phyloP scores from a whole-genome alignment of 2,113 vertebrate genomes.

The Mesembrinibis cayennensis region DNA sequence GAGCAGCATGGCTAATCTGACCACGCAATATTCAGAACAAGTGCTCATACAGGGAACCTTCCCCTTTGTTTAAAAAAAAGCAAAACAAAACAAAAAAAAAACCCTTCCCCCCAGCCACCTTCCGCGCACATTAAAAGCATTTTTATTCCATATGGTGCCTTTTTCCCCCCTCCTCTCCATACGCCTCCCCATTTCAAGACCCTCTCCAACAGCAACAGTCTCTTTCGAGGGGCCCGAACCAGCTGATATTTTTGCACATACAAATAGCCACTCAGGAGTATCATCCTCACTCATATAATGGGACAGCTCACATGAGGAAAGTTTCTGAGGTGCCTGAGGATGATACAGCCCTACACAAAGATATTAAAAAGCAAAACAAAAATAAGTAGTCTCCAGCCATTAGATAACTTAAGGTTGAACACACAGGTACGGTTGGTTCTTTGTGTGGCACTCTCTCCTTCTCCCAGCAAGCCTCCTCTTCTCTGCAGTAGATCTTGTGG shows the following conservation, averaged over 20 bases:
- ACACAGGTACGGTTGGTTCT: fast-evolving
- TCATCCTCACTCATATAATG: not conserved
- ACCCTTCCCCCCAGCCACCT: not conserved
- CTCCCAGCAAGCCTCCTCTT: not conserved
- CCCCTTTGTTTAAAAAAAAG: conserved; percentile 17
- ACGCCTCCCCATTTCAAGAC: not conserved
- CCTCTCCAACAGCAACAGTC: not conserved
- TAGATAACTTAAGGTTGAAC: not conserved
- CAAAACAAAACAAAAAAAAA: not conserved
- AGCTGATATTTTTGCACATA: not conserved
- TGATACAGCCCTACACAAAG: not conserved
- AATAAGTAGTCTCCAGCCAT: not conserved
- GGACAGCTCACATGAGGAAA: not conserved
- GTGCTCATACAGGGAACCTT: not conserved
- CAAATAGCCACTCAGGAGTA: not conserved
- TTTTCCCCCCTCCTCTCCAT: not conserved
- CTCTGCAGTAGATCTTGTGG: not conserved
- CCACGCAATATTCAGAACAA: conserved; percentile 50
- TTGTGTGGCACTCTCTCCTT: not conserved
- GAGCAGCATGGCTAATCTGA: conserved; percentile 76
- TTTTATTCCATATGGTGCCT: not conserved
- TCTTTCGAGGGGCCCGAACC: not conserved
- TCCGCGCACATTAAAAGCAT: not conserved
- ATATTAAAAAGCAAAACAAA: not conserved
- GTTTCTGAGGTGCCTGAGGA: not conserved